Base-by-base conservation (phyloP, 2,113 vertebrate genomes). In the Colossoma macropomum region DNA sequence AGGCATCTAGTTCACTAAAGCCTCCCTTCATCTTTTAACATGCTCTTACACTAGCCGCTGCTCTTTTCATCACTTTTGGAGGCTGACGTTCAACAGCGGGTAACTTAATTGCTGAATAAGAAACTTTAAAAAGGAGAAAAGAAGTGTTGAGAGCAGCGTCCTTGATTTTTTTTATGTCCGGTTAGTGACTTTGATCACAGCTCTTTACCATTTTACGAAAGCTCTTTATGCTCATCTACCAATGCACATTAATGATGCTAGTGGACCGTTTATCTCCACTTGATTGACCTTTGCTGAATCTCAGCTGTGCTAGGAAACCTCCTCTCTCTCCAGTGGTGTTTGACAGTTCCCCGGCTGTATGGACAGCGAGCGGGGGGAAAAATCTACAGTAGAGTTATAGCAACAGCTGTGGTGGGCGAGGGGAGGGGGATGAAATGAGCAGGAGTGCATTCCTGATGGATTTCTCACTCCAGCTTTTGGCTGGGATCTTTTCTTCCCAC, bases 391-490 rank as follows among this genome's bases (percentile, higher is more conserved):
- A 90, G 93, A 92, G 87, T 89, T 90, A 88, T 83, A 79, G 84
- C 84, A 93, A 92, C 96, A 97, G 97, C 97, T 98, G 97, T 95
- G 93, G 89, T 84, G 86, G 90, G 79, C 63, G 73, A 71, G 2
- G 85, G 69, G 77, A 80, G 79, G 89, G 84, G 87, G 87, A 86
- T 85, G 69, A 91, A 93, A 90, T 86, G 83, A 85, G 50, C 81
- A 30, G 0, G 84, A 89, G 90, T 89, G 80, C 95, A 96, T 97
- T 98, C 96, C 95, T 95, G 90, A 82, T 87, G 71, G 89, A 93
- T 96, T 95, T 94, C 95, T 96, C 95, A 96, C 91, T 87, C 92
- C 89, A 28, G 88, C 80, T 94, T 93, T 96, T 96, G 96, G 96
- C 94, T 92, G 83, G 62, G 87, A 84, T 82, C 63, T 77, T 87